phyloP scores from a whole-genome alignment of 1,140 invertebrate genomes.

The Magallana gigas region DNA sequence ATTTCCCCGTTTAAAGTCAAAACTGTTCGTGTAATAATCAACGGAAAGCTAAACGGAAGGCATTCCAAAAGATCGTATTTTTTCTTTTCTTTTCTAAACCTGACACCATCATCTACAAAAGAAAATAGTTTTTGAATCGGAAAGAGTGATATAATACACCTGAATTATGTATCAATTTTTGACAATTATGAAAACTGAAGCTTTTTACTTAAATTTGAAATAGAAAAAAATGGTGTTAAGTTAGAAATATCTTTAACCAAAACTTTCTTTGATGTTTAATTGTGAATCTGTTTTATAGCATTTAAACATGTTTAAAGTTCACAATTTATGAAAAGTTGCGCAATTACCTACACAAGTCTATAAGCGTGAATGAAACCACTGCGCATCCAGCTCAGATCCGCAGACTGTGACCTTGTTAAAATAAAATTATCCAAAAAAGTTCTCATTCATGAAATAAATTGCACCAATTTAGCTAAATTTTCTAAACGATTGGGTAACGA shows the following conservation, averaged over 20 bases:
- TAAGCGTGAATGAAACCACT: slow-evolving; percentile 4
- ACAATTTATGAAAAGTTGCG: slow-evolving; percentile 23
- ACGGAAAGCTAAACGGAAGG: not conserved
- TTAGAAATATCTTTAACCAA: not conserved
- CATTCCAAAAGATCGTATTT: slow-evolving; percentile 20
- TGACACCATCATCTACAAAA: not conserved
- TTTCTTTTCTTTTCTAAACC: not conserved
- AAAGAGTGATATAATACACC: not conserved
- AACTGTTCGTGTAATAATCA: not conserved
- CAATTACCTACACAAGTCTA: not conserved
- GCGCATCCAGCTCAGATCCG: not conserved
- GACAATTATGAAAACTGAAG: not conserved
- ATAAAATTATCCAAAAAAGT: slow-evolving; percentile 7
- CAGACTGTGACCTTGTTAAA: slow-evolving; percentile 31
- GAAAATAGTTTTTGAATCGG: not conserved
- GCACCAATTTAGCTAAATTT: slow-evolving; percentile 26
- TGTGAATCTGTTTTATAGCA: slow-evolving; percentile 28
- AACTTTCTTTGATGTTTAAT: not conserved
- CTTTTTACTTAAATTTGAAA: not conserved
- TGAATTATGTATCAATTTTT: slow-evolving; percentile 3
- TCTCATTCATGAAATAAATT: slow-evolving; percentile 33
- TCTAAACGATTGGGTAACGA: slow-evolving; percentile 25
- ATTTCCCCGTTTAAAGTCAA: slow-evolving; percentile 13
- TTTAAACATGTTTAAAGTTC: not conserved
- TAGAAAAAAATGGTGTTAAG: not conserved